Conservation (phyloP, 2,113 vertebrate genomes). For the Periophthalmodon schlosseri region DNA sequence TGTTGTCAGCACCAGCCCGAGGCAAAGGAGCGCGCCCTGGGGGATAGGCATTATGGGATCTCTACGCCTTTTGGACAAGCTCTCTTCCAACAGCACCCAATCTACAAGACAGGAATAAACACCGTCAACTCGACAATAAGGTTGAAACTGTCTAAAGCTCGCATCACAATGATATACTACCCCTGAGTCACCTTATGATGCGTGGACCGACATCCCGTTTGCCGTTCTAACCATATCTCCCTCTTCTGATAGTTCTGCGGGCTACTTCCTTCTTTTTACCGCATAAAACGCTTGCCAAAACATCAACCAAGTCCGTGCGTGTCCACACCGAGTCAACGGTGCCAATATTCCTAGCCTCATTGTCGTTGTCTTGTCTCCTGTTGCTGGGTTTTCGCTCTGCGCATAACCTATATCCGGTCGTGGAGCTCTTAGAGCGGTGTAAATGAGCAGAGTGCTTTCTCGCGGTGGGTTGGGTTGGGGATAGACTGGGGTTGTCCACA, state of each 20-base stretch:
- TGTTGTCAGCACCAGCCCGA: constrained; percentile 55
- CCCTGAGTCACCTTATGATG: constrained; percentile 36
- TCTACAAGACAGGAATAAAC: constrained; percentile 17
- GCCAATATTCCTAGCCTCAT: constrained; percentile 15
- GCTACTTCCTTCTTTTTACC: constrained; percentile 10
- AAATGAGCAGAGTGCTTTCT: constrained; percentile 17
- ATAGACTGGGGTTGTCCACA: constrained; percentile 10
- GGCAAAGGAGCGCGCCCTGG: constrained; percentile 31
- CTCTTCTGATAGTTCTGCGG: constrained; percentile 23
- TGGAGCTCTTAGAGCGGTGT: constrained; percentile 1
- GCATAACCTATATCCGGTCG: constrained; percentile 33
- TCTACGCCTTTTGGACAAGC: constrained; percentile 5
- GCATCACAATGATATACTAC: background rate
- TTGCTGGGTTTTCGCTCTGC: constrained; percentile 12
- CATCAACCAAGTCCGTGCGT: background rate
- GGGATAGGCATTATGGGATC: constrained; percentile 53
- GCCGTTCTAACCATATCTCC: constrained; percentile 19
- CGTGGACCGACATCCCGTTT: background rate
- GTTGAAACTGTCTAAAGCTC: background rate
- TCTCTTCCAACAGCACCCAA: constrained; percentile 28
- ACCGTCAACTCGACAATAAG: background rate
- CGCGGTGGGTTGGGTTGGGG: constrained; percentile 11
- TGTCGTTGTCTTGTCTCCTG: constrained; percentile 20
- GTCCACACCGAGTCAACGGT: constrained; percentile 1
- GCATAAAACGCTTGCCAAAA: constrained; percentile 12